A percentile compares a stretch with the other conserved stretches of the same genome.
Evolutionary conservation across 2,113 vertebrate species (phyloP).

Genomic region (Conger conger): DNA sequence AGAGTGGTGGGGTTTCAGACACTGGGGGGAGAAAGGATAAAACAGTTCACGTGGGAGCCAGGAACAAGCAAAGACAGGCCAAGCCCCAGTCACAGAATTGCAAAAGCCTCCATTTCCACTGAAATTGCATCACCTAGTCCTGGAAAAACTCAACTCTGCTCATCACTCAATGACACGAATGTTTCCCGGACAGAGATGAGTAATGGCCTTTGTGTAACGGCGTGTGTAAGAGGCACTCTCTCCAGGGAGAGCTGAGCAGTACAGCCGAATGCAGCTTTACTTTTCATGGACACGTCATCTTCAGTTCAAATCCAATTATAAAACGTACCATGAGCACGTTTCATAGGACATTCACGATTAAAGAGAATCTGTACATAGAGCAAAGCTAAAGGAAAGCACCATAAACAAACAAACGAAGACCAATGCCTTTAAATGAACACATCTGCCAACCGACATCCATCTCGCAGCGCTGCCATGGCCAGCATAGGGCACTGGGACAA

Average conservation of each 20-base stretch:
- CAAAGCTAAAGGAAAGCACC: background rate
- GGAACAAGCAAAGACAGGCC: background rate
- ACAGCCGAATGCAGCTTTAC: background rate
- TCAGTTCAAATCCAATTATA: background rate
- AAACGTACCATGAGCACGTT: background rate
- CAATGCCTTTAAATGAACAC: background rate
- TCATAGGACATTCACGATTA: background rate
- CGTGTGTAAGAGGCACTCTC: background rate
- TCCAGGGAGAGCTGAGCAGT: background rate
- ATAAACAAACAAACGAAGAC: background rate
- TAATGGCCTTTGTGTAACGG: background rate
- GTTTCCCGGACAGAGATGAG: background rate
- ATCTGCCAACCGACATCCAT: background rate
- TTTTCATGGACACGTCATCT: background rate
- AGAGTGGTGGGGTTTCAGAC: too few species aligned
- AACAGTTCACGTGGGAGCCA: background rate
- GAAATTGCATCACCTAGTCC: background rate
- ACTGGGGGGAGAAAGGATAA: too few species aligned
- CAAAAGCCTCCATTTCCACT: background rate
- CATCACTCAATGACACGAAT: background rate
- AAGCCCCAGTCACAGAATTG: background rate
- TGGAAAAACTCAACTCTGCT: background rate
- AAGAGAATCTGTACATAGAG: background rate
- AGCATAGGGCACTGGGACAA: background rate
- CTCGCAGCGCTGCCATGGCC: background rate